Conservation (phyloP, 2,113 vertebrate species). For the Channa maculata region DNA sequence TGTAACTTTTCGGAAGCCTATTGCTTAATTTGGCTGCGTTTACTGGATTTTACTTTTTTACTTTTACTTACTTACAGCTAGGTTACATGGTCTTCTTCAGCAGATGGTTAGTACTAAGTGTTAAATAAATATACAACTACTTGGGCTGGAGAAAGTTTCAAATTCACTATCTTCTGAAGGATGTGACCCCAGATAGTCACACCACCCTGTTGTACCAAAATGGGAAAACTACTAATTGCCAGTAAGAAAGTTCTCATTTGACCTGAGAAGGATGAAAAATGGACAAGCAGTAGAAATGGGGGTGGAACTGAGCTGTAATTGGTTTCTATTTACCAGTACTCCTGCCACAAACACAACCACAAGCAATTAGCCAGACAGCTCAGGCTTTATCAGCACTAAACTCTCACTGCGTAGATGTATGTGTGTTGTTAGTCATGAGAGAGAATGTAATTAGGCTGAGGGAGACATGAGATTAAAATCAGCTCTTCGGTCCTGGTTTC, state of each 20-base stretch:
- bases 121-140: too few species aligned
- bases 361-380: constrained; percentile 76
- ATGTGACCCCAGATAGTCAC: constrained; percentile 4
- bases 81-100: too few species aligned
- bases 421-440: constrained; percentile 17
- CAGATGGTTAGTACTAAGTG: too few species aligned
- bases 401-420: constrained; percentile 18
- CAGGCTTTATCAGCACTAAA: constrained; percentile 53
- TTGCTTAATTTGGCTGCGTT: too few species aligned
- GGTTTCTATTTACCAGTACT: constrained; percentile 77
- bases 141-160: not conserved
- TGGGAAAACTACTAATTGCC: constrained; percentile 40
- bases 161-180: not conserved
- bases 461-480: constrained; percentile 43
- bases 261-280: constrained; percentile 33
- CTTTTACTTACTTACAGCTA: too few species aligned
- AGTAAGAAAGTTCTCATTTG: constrained; percentile 40
- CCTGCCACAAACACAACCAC: constrained; percentile 60
- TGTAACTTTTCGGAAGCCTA: too few species aligned
- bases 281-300: constrained; percentile 22
- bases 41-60: too few species aligned
- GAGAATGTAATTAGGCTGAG: constrained; percentile 49
- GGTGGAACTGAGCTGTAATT: constrained; percentile 68
- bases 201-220: not conserved
- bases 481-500: constrained; percentile 48